phyloP scores from a whole-genome alignment of 1,140 invertebrate species.

The Amyelois transitella region DNA sequence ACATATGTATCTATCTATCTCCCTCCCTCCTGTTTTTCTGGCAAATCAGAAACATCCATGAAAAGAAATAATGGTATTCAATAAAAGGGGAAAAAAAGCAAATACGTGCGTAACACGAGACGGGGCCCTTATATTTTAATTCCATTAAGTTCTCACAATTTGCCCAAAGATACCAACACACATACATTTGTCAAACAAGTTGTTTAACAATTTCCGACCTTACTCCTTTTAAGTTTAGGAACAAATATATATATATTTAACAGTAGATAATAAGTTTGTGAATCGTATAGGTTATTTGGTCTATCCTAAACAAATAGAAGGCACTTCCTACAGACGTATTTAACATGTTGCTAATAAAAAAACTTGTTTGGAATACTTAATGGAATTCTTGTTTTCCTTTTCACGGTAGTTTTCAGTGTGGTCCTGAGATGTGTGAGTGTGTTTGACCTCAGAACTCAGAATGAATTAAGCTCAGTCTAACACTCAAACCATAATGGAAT shows the following conservation, averaged over 20 bases:
- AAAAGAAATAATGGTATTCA: too few species aligned
- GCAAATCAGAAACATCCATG: too few species aligned
- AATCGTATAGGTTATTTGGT: constrained; percentile 15
- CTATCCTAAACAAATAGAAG: constrained; percentile 18
- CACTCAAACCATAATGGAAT: too few species aligned
- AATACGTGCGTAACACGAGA: constrained; percentile 8
- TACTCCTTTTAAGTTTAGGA: background rate
- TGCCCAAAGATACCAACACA: background rate
- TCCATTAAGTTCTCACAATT: constrained; percentile 17
- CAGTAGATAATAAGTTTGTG: background rate
- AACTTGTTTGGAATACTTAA: constrained; percentile 20
- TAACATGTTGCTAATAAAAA: constrained; percentile 22
- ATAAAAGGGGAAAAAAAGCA: background rate
- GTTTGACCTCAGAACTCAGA: too few species aligned
- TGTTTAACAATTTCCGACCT: background rate
- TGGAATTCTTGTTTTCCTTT: constrained; percentile 10
- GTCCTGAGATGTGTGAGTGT: background rate
- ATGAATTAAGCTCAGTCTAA: too few species aligned
- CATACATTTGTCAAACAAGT: background rate
- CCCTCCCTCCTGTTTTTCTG: too few species aligned
- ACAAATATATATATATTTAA: background rate
- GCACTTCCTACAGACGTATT: constrained; percentile 15
- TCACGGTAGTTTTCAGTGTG: background rate
- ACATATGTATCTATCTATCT: too few species aligned
- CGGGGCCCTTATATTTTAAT: constrained; percentile 17